phyloP scores from a whole-genome alignment of 2,888 invertebrate genomes.

The Netelia melanura region DNA sequence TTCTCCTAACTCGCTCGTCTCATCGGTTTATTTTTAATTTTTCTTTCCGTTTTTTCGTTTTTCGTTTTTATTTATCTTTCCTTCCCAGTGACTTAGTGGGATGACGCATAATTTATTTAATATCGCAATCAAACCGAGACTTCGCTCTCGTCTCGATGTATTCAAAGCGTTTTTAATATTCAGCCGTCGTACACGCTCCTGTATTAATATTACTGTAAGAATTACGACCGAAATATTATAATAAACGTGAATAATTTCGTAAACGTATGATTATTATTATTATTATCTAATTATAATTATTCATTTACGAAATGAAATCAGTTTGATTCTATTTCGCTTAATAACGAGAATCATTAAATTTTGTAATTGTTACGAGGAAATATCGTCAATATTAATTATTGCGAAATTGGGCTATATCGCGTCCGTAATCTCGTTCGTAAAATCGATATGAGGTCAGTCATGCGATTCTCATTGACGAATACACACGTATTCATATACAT shows the following conservation, averaged over 20 bases:
- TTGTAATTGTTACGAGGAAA: too few relatives aligned
- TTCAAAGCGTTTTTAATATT: neutral
- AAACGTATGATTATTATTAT: neutral
- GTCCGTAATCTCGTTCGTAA: conserved; percentile 22
- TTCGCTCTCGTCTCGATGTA: neutral
- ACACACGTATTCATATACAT: neutral
- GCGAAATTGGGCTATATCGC: neutral
- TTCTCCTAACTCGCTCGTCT: neutral
- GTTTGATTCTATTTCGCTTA: too few relatives aligned
- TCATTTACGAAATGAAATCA: too few relatives aligned
- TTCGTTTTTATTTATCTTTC: conserved; percentile 14
- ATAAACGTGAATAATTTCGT: too few relatives aligned
- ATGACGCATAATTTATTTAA: conserved; percentile 37
- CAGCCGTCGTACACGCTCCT: neutral
- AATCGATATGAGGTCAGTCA: conserved; percentile 33
- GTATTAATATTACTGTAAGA: neutral
- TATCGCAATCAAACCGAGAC: conserved; percentile 10
- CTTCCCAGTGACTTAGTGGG: conserved; percentile 11
- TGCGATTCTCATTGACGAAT: conserved; percentile 14
- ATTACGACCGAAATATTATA: neutral
- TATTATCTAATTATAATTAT: too few relatives aligned
- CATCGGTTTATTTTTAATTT: conserved; percentile 69
- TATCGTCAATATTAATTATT: neutral
- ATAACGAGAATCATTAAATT: too few relatives aligned
- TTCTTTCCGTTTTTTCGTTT: neutral